Evolutionary conservation across 1,140 invertebrate genomes (phyloP), one percentile per base, ranked within the genome.

Genomic region (Aplysia californica): DNA sequence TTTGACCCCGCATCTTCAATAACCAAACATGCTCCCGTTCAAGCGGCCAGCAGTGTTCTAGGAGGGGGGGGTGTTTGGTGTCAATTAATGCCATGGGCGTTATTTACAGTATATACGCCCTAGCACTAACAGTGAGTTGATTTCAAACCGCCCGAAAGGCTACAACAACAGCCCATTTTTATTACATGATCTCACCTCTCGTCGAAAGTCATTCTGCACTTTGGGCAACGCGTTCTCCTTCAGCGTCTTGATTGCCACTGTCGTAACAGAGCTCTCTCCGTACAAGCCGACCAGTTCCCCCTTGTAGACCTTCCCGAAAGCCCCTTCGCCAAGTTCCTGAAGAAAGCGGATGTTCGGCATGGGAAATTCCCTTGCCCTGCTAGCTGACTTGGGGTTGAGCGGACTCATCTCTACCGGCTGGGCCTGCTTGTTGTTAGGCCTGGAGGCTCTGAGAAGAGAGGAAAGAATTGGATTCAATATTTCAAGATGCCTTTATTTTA

Each of bases 311-410:
- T 92, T 92, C 91, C 97, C 97, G 91, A 98, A 99, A 64, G 96
- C 96, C 33, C 97, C 97, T 92, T 99, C 97, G 41, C 97, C 97
- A 1, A 99, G 90, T 89, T 98, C 97, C 88, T 98, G 96, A 41
- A 97, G 65, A 85, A 98, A 98, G 75, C 94, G 92, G 0, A 98
- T 94, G 85, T 95, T 95, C 61, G 92, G 90, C 93, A 96, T 82
- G 92, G 94, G 90, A 82, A 91, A 92, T 84, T 92, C 83, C 39
- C 89, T 82, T 5, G 89, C 88, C 35, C 89, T 79, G 38, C 71
- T 65, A 75, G 55, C 23, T 21, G 72, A 33, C 69, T 88, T 88
- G n/a, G 81, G 83, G 29, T 83, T 86, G 5, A 88, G 79, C 26
- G 87, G 85, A 61, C 83, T 84, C 61, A 86, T 79, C 75, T 88